Base-by-base conservation (phyloP, 2,797 vertebrate genomes). In the Chelmon rostratus region DNA sequence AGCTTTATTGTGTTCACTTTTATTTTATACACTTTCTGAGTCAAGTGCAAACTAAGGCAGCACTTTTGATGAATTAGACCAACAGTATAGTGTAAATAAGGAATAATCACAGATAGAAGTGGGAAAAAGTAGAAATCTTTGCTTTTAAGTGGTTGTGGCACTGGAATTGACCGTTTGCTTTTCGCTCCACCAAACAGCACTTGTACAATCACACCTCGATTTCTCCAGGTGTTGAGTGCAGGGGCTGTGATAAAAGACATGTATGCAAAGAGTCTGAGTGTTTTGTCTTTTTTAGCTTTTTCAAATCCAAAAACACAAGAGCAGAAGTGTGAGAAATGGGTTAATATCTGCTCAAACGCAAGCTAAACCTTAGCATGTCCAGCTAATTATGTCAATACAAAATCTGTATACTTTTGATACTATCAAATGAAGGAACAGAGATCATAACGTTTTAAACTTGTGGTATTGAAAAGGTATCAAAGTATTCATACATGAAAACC, bases 1-100 rank as follows among this genome's bases (percentile, higher is more conserved):
- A 73, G 70, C 66, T 19, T n/a, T 42, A 74, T 74, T 80, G 61
- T 54, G 28, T 70, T 49, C 37, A 68, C 67, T 53, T 81, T 76
- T 23, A 40, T 49, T 50, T 63, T 21, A 21, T 49, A 79, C 1
- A 19, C 19, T 69, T 69, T 70, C 23, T 67, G 31, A 56, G 53
- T 62, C 71, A 31, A 50, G 8, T 46, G 37, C 56, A 66, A 75
- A 6, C 62, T 77, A 2, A 58, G 9, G 68, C 19, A 58, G 37
- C 25, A n/a, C 23, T 28, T 68, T 53, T 57, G 18, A 62, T 78
- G 12, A 28, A 73, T 63, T 23, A 37, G 12, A 59, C 12, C 4
- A 52, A 52, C 4, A 63, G 47, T 47, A 37, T 4, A 40, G 42
- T 47, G 10, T 54, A 37, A 69, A 73, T 54, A 53, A 58, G 10